Evolutionary conservation across 2,113 vertebrate species (phyloP).

Genomic region (Empidonax traillii): DNA sequence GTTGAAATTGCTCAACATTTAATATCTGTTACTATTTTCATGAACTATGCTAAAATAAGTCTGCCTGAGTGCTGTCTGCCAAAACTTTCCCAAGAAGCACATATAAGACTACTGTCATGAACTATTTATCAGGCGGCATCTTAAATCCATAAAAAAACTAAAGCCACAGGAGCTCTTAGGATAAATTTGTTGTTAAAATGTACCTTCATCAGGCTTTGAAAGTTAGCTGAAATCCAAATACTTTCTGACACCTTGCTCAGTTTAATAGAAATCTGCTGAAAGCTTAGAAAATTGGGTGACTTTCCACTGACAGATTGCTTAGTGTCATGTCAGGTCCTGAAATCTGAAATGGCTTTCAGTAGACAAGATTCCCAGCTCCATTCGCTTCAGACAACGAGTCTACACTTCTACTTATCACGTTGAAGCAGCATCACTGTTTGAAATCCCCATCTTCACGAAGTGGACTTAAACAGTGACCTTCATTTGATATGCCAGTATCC

Average conservation of each 20-base stretch:
- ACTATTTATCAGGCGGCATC: not conserved
- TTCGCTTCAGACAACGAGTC: not conserved
- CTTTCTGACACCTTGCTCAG: not conserved
- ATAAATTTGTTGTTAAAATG: not conserved
- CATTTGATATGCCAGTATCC: fast-evolving
- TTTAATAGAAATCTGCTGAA: not conserved
- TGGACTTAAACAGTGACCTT: not conserved
- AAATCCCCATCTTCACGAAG: not conserved
- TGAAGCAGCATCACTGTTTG: not conserved
- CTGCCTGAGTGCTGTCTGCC: not conserved
- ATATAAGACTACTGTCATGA: not conserved
- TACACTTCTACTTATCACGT: not conserved
- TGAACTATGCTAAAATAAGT: not conserved
- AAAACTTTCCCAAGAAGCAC: not conserved
- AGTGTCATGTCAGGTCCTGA: not conserved
- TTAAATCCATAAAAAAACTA: not conserved
- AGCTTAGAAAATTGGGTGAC: not conserved
- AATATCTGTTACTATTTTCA: not conserved
- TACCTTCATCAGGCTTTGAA: not conserved
- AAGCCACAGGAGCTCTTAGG: not conserved
- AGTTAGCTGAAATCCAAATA: not conserved
- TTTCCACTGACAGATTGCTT: not conserved
- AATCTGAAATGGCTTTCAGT: not conserved
- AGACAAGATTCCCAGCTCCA: not conserved
- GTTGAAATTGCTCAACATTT: not conserved